Percentiles rank a stretch among this genome's conserved stretches.
Evolutionary conservation across 2,888 invertebrate genomes (phyloP).

Genomic region (Pseudococcus longispinus): DNA sequence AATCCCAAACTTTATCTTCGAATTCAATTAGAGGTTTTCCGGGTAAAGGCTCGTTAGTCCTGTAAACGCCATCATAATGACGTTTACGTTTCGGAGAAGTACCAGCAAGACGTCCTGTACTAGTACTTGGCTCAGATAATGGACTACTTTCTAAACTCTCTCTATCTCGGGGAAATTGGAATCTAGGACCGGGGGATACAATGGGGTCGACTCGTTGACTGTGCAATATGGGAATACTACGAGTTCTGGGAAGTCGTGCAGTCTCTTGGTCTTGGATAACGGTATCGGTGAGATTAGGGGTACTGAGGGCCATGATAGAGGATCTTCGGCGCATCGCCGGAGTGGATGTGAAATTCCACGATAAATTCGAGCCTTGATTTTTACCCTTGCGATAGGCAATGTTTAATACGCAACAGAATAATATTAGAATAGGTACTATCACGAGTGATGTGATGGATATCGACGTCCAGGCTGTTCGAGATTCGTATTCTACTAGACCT

Average conservation of each 20-base stretch:
- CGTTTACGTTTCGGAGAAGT: conserved; percentile 65
- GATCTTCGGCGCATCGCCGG: conserved; percentile 55
- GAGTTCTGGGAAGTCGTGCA: neutral
- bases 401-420: conserved; percentile 73
- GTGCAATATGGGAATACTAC: neutral
- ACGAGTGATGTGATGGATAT: conserved; percentile 79
- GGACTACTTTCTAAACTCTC: neutral
- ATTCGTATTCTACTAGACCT: conserved; percentile 69
- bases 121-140: neutral
- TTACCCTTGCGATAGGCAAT: conserved; percentile 61
- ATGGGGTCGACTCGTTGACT: neutral
- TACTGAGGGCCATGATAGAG: conserved; percentile 56
- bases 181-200: neutral
- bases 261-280: neutral
- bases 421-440: conserved; percentile 76
- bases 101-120: neutral
- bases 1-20: conserved; percentile 75
- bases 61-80: conserved; percentile 81
- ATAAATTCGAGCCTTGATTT: conserved; percentile 27
- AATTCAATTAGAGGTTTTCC: conserved; percentile 78
- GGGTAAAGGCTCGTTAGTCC: conserved; percentile 82
- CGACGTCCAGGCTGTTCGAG: conserved; percentile 76
- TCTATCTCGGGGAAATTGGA: neutral
- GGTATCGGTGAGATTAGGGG: conserved; percentile 50
- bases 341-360: conserved; percentile 57